Evolutionary conservation across 2,888 invertebrate genomes (phyloP), one percentile per base, ranked within the genome.

Genomic region (Euspilapteryx auroguttella): DNA sequence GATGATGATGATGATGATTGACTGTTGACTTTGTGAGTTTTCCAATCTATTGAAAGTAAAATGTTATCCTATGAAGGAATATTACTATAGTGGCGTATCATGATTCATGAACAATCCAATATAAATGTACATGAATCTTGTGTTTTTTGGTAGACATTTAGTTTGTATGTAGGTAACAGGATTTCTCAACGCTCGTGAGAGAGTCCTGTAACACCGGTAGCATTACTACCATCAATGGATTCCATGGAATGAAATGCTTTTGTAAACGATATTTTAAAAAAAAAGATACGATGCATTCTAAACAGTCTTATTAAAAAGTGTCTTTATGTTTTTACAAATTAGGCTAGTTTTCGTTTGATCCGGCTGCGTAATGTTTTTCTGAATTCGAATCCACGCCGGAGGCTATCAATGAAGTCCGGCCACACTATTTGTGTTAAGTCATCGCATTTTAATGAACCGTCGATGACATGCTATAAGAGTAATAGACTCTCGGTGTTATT

Each of bases 401-500:
- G 65, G 61, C 68, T 68, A 71, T 75, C 75, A 75, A 75, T 75
- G 75, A 73, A 75, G 71, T 68, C 65, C 66, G 12, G 69, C 62
- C 66, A 61, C 62, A 48, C 49, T 64, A 56, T 69, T 73, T 69
- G 54, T 73, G 75, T 69, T 56, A 56, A 75, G 75, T 75, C 75
- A 75, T 75, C 69, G 68, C 46, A 61, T 75, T 75, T 75, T 75
- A 75, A 75, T 75, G 75, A 75, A 73, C 61, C 63, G 53, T 58
- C 69, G 73, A 75, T 75, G 75, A 75, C 75, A 71, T 65, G 75
- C 71, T 57, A 59, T 64, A 71, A 64, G 55, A 57, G 65, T 73
- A 71, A 75, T 71, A 66, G 73, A 73, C 66, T 64, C 57, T 49
- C 59, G 49, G 57, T 56, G 65, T 63, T 65, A 65, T 71, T 69